Percentiles rank a stretch among this genome's conserved stretches.
Conservation (phyloP, 1,140 invertebrate genomes). For the Lordiphosa stackelbergi region DNA sequence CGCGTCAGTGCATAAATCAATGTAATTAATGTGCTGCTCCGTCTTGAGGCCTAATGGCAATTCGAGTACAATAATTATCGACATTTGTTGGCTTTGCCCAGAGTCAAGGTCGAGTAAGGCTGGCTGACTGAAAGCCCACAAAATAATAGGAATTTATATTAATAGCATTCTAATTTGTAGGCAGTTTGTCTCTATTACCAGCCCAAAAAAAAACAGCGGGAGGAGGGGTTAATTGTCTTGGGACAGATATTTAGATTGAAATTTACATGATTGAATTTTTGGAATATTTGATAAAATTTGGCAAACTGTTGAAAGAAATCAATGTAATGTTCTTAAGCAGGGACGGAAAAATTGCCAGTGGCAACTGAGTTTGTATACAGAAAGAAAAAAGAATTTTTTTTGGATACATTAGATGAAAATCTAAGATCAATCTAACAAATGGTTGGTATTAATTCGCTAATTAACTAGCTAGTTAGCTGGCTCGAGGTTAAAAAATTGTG, state of each 20-base stretch:
- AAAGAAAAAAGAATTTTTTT: too few relatives aligned
- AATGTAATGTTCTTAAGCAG: too few relatives aligned
- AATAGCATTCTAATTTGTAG: slow-evolving; percentile 59
- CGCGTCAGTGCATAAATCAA: slow-evolving; percentile 64
- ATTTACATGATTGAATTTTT: too few relatives aligned
- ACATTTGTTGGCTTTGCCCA: slow-evolving; percentile 38
- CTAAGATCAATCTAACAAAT: too few relatives aligned
- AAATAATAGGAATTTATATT: slow-evolving; percentile 47
- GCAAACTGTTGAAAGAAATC: too few relatives aligned
- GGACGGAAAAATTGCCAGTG: too few relatives aligned
- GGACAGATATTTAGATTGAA: slow-evolving; percentile 17
- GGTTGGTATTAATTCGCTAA: too few relatives aligned
- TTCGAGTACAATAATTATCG: slow-evolving; percentile 63
- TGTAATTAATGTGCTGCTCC: slow-evolving; percentile 60
- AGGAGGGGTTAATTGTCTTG: slow-evolving; percentile 19
- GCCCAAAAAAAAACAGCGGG: slow-evolving; percentile 11
- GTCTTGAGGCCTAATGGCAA: slow-evolving; percentile 46
- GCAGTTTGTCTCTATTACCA: slow-evolving; percentile 29
- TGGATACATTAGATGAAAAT: too few relatives aligned
- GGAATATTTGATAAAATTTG: too few relatives aligned
- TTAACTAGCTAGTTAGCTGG: too few relatives aligned
- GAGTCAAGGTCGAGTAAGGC: slow-evolving; percentile 9
- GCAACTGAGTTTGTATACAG: too few relatives aligned
- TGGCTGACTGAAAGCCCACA: not conserved
- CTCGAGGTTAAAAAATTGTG: too few relatives aligned